These are phyloP conservation scores for Scalopus aquaticus DNA, from an alignment of 2,113 vertebrate species.

Conservation along the genomic window DNA sequence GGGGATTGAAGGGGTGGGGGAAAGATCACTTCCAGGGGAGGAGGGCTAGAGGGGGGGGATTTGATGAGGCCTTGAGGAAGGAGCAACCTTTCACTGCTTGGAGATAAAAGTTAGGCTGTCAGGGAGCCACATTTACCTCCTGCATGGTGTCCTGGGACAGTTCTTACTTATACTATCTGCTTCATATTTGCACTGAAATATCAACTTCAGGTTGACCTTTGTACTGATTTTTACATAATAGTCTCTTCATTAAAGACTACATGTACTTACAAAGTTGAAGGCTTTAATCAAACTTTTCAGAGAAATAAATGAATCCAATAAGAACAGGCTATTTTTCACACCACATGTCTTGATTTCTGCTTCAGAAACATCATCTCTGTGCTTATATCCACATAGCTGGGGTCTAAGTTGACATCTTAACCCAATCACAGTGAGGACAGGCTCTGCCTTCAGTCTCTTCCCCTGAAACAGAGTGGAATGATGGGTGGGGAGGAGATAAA, in stretches of 20 bases:
- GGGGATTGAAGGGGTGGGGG: neutral
- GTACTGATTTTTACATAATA: neutral
- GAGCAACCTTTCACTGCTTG: neutral
- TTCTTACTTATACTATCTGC: neutral
- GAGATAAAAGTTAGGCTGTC: neutral
- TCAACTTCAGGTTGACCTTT: neutral
- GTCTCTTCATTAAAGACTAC: neutral
- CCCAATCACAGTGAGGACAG: neutral
- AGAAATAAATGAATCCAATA: neutral
- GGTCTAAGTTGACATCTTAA: neutral
- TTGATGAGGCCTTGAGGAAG: neutral
- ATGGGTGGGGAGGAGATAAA: neutral
- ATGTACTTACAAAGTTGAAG: neutral
- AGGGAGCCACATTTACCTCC: neutral
- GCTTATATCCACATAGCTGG: neutral
- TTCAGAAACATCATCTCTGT: neutral
- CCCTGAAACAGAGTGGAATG: no score
- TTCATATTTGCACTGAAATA: neutral
- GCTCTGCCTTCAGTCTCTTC: neutral
- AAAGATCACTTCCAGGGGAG: neutral
- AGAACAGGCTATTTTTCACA: neutral
- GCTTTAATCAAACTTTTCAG: constrained; percentile 6
- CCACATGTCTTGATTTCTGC: neutral
- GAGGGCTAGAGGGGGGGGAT: neutral
- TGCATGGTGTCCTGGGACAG: neutral